phyloP scores from a whole-genome alignment of 2,888 invertebrate species.

The Choristoneura rosaceana region DNA sequence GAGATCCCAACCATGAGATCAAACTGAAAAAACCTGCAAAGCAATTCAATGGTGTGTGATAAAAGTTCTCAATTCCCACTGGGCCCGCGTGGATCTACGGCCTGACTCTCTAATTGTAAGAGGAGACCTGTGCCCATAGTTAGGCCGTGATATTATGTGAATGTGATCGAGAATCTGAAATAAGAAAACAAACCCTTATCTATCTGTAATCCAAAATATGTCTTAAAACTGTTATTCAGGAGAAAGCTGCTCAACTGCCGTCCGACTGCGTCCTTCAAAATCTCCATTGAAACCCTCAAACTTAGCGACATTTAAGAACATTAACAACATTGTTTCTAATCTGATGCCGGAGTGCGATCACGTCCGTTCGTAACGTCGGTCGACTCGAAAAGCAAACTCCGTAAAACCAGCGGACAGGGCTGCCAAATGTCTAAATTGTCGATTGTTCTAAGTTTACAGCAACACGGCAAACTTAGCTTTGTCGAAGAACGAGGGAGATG shows the following conservation, averaged over 20 bases:
- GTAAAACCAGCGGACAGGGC: slow-evolving; percentile 41
- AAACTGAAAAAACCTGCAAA: too few species aligned
- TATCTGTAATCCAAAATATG: too few species aligned
- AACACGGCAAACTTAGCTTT: slow-evolving; percentile 2
- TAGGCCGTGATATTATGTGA: too few species aligned
- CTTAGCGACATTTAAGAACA: slow-evolving; percentile 53
- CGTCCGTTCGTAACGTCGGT: slow-evolving; percentile 68
- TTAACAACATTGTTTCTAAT: slow-evolving; percentile 57
- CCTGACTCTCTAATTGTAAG: too few species aligned
- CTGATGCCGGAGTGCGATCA: slow-evolving; percentile 68
- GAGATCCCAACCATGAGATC: too few species aligned
- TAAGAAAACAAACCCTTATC: too few species aligned
- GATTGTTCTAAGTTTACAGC: slow-evolving; percentile 31
- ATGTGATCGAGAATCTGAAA: not conserved
- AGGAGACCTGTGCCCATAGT: too few species aligned
- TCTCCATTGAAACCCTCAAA: slow-evolving; percentile 30
- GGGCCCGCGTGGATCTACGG: too few species aligned
- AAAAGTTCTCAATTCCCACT: too few species aligned
- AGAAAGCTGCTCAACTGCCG: not conserved
- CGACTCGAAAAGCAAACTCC: slow-evolving; percentile 50
- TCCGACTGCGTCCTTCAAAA: not conserved
- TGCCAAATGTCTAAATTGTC: slow-evolving; percentile 31
- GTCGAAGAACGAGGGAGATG: not conserved
- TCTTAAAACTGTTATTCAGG: not conserved
- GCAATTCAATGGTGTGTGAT: too few species aligned